Percentiles rank a stretch among this genome's conserved stretches.
phyloP scores from a whole-genome alignment of 2,797 vertebrate species.

The Sternotherus odoratus region DNA sequence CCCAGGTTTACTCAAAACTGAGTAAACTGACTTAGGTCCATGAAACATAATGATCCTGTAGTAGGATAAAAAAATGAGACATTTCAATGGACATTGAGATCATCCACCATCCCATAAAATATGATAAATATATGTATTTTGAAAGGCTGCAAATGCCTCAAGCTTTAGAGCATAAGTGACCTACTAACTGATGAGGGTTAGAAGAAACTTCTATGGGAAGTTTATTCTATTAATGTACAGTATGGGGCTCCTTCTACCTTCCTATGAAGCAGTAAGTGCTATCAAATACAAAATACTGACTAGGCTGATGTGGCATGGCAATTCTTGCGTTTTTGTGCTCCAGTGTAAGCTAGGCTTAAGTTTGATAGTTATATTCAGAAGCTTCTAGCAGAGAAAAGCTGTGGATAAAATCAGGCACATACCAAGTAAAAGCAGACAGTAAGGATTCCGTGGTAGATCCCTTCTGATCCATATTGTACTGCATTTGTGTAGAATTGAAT shows the following conservation, averaged over 20 bases:
- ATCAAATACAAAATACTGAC: neutral
- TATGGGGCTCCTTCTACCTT: neutral
- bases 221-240: neutral
- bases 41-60: neutral
- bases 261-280: neutral
- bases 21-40: neutral
- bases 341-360: neutral
- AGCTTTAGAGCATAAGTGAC: too few species aligned
- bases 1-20: neutral
- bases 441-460: neutral
- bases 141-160: too few species aligned
- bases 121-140: too few species aligned
- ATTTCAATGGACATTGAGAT: too few species aligned
- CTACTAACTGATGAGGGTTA: too few species aligned
- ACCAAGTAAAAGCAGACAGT: neutral
- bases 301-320: neutral
- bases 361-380: neutral
- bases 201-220: too few species aligned
- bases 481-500: neutral
- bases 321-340: neutral
- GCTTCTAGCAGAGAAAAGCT: neutral
- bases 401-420: neutral
- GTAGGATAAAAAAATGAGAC: too few species aligned
- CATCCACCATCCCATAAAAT: too few species aligned
- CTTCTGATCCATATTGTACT: neutral